Base-by-base conservation (phyloP, 2,113 vertebrate species). In the Azemiops feae region DNA sequence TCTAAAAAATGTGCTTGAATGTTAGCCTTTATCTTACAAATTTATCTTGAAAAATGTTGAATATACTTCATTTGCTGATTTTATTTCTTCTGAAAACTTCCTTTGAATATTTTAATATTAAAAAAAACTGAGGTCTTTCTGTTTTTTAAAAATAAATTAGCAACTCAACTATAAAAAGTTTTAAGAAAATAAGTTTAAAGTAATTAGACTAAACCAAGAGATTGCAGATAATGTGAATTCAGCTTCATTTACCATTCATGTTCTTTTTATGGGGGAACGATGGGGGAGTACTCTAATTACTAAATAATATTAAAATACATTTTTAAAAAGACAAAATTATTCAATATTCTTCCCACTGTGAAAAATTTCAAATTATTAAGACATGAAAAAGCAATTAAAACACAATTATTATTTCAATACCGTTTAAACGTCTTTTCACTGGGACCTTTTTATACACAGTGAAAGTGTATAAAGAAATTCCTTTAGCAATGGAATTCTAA, bases 221-320 rank as follows among this genome's bases (percentile, higher is more conserved):
- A 96, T 97, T 96, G 93, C 93, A 93, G 92, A 91, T 97, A 97
- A 97, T 97, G 94, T 96, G 89, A 96, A 97, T 96, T 94, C 93
- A 96, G 87, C 30, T 95, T 96, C 69, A 94, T 94, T 97, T 94
- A 94, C 81, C 86, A 91, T 95, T 93, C 93, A 97, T 45, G 85
- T 93, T 91, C 43, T 94, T 94, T 93, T 94, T n/a, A 20, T 52
- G 95, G 93, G 94, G 85, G 88, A 91, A 96, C 95, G 45, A 86
- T 86, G 9, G 10, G 22, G 4, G 45, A 39, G 23, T 43, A 23
- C 7, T 57, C 8, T 34, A 55, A 55, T 34, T 39, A 55, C 14
- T 81, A 81, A 74, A 18, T 39, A 39, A 81, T 2, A 81, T 81
- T 81, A n/a, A 53, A 52, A 53, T 53, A 34, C 2, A 93, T 55